Base-by-base conservation (phyloP, 2,888 invertebrate species). In the Idaea straminata region DNA sequence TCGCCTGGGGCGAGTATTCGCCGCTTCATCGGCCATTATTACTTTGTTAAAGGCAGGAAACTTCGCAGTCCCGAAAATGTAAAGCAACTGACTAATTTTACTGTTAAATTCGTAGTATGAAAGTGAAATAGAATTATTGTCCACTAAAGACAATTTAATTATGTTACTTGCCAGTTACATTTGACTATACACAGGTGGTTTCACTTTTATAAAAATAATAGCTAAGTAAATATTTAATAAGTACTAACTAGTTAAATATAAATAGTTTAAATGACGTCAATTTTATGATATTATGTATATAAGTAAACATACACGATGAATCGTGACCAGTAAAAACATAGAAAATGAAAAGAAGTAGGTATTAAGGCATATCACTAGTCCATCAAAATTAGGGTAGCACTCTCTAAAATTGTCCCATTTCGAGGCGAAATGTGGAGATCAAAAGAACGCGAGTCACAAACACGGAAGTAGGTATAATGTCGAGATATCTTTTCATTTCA, bases 1-100 rank as follows among this genome's bases (percentile, higher is more conserved):
- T 25, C 83, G 82, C 35, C 67, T 83, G 0, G 91, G 89, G 16
- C 83, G 83, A 61, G 67, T 61, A 15, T n/a, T 25, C 34, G 59
- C 66, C 62, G 62, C 58, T 60, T 47, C 47, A 47, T 47, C 47
- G 47, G 47, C 47, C 47, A 47, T 47, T 47, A 13, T 47, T 47
- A 47, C 47, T 47, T 47, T 47, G 47, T 47, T 47, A 47, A 7
- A 47, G 13, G 47, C 3, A 47, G 13, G 13, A 13, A 47, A 47
- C 47, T 47, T 47, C 13, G 47, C 47, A 47, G 47, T 47, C 47
- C 47, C 47, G 15, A 35, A 35, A 61, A 58, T 25, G 57, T 67
- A 64, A 64, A 63, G 25, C 59, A 38, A 58, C 38, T 59, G 15
- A 65, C 58, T 59, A 59, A 61, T 64, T 35, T n/a, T 15, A 35